Evolutionary conservation across 2,113 vertebrate species (phyloP).

Genomic region (Corydoras maculifer): DNA sequence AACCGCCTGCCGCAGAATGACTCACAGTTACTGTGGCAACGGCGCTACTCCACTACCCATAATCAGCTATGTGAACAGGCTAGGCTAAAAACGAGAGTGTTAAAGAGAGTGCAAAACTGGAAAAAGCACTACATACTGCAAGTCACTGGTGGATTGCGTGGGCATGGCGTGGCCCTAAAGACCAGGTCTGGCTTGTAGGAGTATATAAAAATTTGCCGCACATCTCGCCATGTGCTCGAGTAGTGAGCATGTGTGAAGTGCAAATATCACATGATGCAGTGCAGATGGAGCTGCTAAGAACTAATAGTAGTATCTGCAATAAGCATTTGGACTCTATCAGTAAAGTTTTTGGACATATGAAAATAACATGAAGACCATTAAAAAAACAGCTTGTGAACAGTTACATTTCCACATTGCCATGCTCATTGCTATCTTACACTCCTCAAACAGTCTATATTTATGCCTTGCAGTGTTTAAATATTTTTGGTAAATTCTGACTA

Average conservation of each 20-base stretch:
- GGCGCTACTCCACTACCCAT: constrained; percentile 55
- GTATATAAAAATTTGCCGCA: constrained; percentile 7
- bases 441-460: too few species aligned
- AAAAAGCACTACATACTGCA: constrained; percentile 31
- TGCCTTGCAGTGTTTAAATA: too few species aligned
- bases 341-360: too few species aligned
- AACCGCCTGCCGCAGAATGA: constrained; percentile 65
- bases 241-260: constrained; percentile 13
- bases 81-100: not conserved
- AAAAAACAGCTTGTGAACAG: too few species aligned
- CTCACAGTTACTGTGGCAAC: constrained; percentile 72
- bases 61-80: constrained; percentile 46
- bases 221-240: not conserved
- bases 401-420: too few species aligned
- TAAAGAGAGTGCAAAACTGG: constrained; percentile 2
- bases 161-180: constrained; percentile 10
- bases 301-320: not conserved
- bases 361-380: too few species aligned
- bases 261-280: constrained; percentile 4
- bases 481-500: too few species aligned
- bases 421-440: too few species aligned
- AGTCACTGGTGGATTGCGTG: constrained; percentile 22
- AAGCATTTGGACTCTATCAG: too few species aligned
- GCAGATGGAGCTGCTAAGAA: constrained; percentile 1
- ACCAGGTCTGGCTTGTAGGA: not conserved